Conservation (phyloP, 2,113 vertebrate species). For the Aegotheles bennettii region DNA sequence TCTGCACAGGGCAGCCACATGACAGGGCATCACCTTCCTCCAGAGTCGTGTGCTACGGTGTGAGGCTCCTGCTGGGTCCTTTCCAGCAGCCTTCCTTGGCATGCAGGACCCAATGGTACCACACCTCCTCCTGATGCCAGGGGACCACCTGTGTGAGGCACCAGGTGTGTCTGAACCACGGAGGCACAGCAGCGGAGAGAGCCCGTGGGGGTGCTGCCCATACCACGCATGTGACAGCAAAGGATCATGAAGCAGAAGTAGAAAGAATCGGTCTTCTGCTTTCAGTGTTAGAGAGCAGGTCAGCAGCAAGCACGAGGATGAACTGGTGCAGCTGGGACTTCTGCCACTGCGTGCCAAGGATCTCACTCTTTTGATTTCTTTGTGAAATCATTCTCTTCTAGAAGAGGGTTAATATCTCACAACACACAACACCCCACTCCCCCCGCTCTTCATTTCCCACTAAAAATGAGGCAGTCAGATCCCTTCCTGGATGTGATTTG, state of each 20-base stretch:
- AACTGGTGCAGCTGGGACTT: not conserved
- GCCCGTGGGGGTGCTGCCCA: fast-evolving
- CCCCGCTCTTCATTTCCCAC: not conserved
- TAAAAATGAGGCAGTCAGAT: not conserved
- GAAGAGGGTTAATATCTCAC: not conserved
- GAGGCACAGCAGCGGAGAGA: not conserved
- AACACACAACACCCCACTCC: not conserved
- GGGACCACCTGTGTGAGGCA: not conserved
- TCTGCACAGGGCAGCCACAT: fast-evolving
- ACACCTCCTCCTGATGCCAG: not conserved
- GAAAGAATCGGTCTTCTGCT: not conserved
- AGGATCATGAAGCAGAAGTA: not conserved
- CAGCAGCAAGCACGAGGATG: not conserved
- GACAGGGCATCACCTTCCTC: not conserved
- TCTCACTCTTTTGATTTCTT: not conserved
- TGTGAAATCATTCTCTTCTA: not conserved
- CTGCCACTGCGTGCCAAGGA: not conserved
- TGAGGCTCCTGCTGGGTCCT: not conserved
- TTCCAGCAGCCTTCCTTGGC: not conserved
- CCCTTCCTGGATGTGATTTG: not conserved
- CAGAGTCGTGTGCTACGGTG: not conserved
- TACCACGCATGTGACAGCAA: not conserved
- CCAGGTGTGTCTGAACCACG: not conserved
- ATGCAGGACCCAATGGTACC: fast-evolving
- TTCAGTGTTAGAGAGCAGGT: not conserved